Evolutionary conservation across 2,888 invertebrate species (phyloP).

Genomic region (Andrena marginata): DNA sequence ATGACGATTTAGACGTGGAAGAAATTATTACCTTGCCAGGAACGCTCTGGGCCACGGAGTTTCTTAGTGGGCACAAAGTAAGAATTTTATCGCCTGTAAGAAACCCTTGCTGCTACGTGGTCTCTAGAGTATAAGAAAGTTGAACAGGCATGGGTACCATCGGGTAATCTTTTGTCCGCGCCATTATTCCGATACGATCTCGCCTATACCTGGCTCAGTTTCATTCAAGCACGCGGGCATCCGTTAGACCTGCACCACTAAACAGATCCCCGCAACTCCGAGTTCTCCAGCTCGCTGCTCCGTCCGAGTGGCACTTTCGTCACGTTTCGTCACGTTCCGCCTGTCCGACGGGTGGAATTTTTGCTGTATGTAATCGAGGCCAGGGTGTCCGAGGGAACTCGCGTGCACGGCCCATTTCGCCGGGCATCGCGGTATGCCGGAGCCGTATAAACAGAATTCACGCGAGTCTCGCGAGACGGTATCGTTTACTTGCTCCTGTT

Average conservation of each 20-base stretch:
- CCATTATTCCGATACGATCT: background rate
- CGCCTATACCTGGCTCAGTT: background rate
- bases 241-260: too few relatives aligned
- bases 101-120: background rate
- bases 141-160: too few relatives aligned
- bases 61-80: background rate
- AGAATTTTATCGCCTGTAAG: background rate
- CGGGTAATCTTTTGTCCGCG: background rate
- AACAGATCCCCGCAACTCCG: too few relatives aligned
- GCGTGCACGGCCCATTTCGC: slow-evolving; percentile 43
- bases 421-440: background rate
- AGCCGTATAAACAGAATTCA: slow-evolving; percentile 68
- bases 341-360: background rate
- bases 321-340: too few relatives aligned
- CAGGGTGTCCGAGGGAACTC: slow-evolving; percentile 3
- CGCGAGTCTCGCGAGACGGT: slow-evolving; percentile 65
- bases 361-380: slow-evolving; percentile 41
- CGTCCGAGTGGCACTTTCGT: background rate
- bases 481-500: slow-evolving; percentile 71
- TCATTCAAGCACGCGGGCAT: background rate
- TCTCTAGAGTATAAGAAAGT: background rate
- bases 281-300: background rate
- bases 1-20: background rate
- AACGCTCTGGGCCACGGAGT: too few relatives aligned
- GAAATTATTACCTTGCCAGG: too few relatives aligned